Evolutionary conservation across 2,113 vertebrate species (phyloP).

Genomic region (Corythornis vintsioides): DNA sequence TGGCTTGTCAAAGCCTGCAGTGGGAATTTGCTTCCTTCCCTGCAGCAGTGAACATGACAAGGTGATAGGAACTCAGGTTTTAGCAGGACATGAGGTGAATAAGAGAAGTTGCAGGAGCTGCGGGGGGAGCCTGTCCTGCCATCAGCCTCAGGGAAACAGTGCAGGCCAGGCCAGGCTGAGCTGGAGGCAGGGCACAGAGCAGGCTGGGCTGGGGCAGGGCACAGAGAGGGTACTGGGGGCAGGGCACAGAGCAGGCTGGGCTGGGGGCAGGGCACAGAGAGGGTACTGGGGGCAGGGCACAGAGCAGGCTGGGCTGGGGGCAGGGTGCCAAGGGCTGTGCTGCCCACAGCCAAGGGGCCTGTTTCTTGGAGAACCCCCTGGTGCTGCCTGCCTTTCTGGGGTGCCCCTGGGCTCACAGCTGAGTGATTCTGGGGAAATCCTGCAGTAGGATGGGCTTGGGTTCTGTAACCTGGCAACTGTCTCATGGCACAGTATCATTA

Average conservation of each 20-base stretch:
- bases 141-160: accelerated
- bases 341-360: neutral
- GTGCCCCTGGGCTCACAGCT: neutral
- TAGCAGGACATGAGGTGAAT: neutral
- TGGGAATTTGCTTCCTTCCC: neutral
- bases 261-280: neutral
- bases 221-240: neutral
- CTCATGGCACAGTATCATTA: neutral
- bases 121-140: neutral
- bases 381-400: neutral
- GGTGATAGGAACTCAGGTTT: neutral
- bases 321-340: neutral
- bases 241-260: neutral
- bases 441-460: neutral
- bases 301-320: neutral
- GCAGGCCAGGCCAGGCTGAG: neutral
- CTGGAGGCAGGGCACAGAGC: neutral
- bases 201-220: neutral
- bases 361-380: neutral
- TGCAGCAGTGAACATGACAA: neutral
- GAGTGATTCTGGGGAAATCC: neutral
- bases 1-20: neutral
- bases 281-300: neutral
- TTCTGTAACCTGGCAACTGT: slow-evolving; percentile 49
- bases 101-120: neutral